Conservation (phyloP, 2,888 invertebrate genomes). For the Phragmatobia fuliginosa region DNA sequence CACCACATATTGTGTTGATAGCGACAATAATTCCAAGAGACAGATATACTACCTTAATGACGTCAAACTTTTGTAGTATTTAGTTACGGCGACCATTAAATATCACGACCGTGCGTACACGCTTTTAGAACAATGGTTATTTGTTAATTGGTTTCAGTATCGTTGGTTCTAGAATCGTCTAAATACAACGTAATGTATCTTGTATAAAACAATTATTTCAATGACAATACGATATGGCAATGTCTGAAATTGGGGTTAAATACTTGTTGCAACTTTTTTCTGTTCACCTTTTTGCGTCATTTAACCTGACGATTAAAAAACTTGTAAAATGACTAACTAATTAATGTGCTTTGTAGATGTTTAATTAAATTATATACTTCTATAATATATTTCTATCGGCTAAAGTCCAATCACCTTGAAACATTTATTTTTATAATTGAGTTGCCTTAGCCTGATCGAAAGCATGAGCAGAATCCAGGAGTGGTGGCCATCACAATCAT, state of each 20-base stretch:
- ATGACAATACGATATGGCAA: slow-evolving; percentile 7
- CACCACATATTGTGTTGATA: slow-evolving; percentile 28
- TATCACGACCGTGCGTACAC: slow-evolving; percentile 26
- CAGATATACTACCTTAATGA: slow-evolving; percentile 40
- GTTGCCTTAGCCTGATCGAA: too few relatives aligned
- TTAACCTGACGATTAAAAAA: not conserved
- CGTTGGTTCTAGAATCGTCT: slow-evolving; percentile 29
- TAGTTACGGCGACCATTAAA: slow-evolving; percentile 54
- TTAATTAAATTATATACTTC: too few relatives aligned
- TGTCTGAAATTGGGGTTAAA: not conserved
- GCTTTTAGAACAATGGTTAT: slow-evolving; percentile 43
- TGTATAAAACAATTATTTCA: slow-evolving; percentile 12
- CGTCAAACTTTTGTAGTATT: slow-evolving; percentile 60
- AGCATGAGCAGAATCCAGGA: too few relatives aligned
- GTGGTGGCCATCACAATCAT: too few relatives aligned
- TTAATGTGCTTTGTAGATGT: not conserved
- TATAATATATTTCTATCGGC: too few relatives aligned
- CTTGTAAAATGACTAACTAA: not conserved
- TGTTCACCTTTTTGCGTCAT: not conserved
- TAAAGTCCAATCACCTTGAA: too few relatives aligned
- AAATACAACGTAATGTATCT: slow-evolving; percentile 7
- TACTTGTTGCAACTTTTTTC: not conserved
- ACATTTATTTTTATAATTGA: too few relatives aligned
- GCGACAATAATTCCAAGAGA: slow-evolving; percentile 26
- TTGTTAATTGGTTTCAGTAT: slow-evolving; percentile 43